Base-by-base conservation (phyloP, 2,888 invertebrate genomes). In the Callosobruchus maculatus region DNA sequence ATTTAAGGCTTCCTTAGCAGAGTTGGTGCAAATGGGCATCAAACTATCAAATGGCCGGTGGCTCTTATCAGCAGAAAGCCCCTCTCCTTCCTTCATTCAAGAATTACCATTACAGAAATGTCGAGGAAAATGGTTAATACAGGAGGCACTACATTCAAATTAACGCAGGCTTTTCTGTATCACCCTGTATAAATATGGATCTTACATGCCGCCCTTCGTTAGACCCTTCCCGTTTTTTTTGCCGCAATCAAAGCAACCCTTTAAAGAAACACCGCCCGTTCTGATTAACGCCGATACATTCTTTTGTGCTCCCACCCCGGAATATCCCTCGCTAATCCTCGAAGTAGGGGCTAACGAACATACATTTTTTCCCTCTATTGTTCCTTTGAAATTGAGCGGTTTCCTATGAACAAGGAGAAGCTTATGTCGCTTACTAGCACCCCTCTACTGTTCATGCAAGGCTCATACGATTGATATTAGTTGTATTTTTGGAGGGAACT, bases 251-350 rank as follows among this genome's bases (percentile, higher is more conserved):
- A 0, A 26, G 26, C 22, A 49, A 18, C 69, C 49, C 69, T 13
- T 49, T 49, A 49, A 49, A 49, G 49, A 49, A 49, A 49, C 49
- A 49, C 49, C 49, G 49, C 49, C 13, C 49, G 13, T 13, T 49
- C 49, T 49, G 49, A 49, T 49, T 49, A 49, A 49, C 49, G 49
- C 18, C 49, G 49, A 68, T 71, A 68, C 72, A 67, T 70, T 72
- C 30, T 21, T n/a, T 21, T 21, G 31, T 67, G 13, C 9, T 71
- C 68, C 20, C 67, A 66, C 71, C 30, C 22, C 22, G 20, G 21
- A 30, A n/a, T 66, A 9, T 69, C 21, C 18, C 67, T 26, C 26
- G 68, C 70, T 70, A 49, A 49, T 49, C 18, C 49, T 49, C 13
- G 49, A 49, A 49, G n/a, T 49, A 49, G 49, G 49, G 49, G 49